Conservation (phyloP, 2,797 vertebrate species). For the Phoebastria nigripes region DNA sequence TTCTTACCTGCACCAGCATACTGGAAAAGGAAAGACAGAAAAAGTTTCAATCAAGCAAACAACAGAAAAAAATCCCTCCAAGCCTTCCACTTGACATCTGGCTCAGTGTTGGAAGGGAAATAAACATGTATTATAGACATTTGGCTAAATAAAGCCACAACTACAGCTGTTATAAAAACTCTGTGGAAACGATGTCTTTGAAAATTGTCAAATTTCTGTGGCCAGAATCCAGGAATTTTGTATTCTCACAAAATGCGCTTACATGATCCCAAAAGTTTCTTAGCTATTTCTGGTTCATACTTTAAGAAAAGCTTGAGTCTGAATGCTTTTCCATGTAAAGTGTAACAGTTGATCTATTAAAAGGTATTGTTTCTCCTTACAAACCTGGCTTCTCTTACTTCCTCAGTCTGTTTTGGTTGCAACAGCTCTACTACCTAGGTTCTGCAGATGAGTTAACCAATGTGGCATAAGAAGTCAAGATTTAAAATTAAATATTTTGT, state of each 20-base stretch:
- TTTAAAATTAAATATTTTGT: background rate
- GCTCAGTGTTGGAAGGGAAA: background rate
- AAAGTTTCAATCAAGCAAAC: background rate
- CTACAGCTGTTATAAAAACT: slow-evolving; percentile 14
- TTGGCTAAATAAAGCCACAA: slow-evolving; percentile 15
- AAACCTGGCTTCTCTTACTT: background rate
- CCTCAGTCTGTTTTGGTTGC: background rate
- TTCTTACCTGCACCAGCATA: background rate
- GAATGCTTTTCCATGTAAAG: background rate
- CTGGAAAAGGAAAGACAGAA: background rate
- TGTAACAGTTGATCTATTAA: background rate
- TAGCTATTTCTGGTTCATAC: background rate
- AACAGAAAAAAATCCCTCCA: background rate
- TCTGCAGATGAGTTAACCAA: background rate
- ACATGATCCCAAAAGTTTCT: background rate
- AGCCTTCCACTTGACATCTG: background rate
- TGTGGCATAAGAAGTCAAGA: background rate
- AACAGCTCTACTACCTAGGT: background rate
- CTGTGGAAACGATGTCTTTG: background rate
- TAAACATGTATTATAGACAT: background rate
- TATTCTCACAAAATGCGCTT: background rate
- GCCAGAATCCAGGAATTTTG: background rate
- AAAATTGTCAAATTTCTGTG: slow-evolving; percentile 5
- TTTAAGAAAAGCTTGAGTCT: background rate
- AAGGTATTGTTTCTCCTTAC: background rate